Base-by-base conservation (phyloP, 2,888 invertebrate genomes). In the Orthonychiurus folsomi region DNA sequence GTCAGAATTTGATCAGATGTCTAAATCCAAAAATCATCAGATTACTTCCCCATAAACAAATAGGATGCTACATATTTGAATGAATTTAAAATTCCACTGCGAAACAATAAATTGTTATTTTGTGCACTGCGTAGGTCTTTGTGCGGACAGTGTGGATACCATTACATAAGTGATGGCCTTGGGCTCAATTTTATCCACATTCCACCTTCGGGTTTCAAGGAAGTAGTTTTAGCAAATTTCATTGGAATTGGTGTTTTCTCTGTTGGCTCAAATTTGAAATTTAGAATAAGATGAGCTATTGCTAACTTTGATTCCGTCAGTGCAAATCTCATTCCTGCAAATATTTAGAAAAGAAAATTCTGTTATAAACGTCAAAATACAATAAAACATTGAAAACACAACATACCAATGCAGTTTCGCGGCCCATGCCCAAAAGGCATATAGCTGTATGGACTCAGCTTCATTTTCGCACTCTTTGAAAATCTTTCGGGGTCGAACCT, bases 291-390 rank as follows among this genome's bases (percentile, higher is more conserved):
- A 27, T 77, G 73, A 1, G 79, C 78, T 76, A 81, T 77, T 1
- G 79, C 80, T 56, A 74, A 67, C 74, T 82, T 82, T 0, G 79
- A 79, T 52, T 81, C 79, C 70, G 80, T 76, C 76, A 81, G 76
- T 1, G 81, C 82, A 70, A 82, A 81, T 55, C 82, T 75, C 67
- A 79, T 74, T 63, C 37, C 37, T 37, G 37, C 9, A 37, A 37
- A 37, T 37, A 37, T 9, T 9, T 9, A 37, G 15, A 23, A 58
- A 28, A 28, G 25, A 21, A 53, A 20, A 28, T 9, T 60, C 12
- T 24, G 18, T 3, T 18, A 9, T 21, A 18, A 52, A n/a, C 52
- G n/a, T 52, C n/a, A 37, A 37, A 37, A 37, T 37, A 37, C 5
- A 15, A 9, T 15, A 37, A 37, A 9, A 37, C 37, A 9, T 37